Conservation (phyloP, 2,888 invertebrate species). For the Lithosia quadra region DNA sequence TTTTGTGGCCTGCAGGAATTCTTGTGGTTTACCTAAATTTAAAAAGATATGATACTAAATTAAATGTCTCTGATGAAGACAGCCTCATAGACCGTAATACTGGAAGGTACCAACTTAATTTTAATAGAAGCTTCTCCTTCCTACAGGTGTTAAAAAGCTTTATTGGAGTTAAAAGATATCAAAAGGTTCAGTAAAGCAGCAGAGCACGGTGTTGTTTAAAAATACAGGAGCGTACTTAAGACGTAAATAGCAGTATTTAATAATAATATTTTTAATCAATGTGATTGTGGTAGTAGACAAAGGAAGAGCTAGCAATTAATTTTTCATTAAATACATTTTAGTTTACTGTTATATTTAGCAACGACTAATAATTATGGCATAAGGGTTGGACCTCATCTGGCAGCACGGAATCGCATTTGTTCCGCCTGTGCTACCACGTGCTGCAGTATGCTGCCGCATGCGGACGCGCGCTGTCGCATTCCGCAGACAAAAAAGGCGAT, state of each 20-base stretch:
- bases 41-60: neutral
- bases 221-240: too few relatives aligned
- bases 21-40: conserved; percentile 2
- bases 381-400: too few relatives aligned
- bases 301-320: neutral
- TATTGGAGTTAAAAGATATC: neutral
- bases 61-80: neutral
- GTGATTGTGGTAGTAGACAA: too few relatives aligned
- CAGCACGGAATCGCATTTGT: too few relatives aligned
- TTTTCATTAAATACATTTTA: too few relatives aligned
- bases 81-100: neutral
- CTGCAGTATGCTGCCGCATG: too few relatives aligned
- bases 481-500: too few relatives aligned
- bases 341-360: neutral
- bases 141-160: neutral
- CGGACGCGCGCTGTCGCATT: too few relatives aligned
- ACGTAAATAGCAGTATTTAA: too few relatives aligned
- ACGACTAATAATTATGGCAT: neutral
- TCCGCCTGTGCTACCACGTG: too few relatives aligned
- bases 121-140: neutral
- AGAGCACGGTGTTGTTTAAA: too few relatives aligned
- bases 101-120: neutral
- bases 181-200: neutral
- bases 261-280: too few relatives aligned
- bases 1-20: neutral